Percentiles rank a stretch among this genome's conserved stretches.
Evolutionary conservation across 1,140 invertebrate species (phyloP).

Genomic region (Diabrotica undecimpunctata): DNA sequence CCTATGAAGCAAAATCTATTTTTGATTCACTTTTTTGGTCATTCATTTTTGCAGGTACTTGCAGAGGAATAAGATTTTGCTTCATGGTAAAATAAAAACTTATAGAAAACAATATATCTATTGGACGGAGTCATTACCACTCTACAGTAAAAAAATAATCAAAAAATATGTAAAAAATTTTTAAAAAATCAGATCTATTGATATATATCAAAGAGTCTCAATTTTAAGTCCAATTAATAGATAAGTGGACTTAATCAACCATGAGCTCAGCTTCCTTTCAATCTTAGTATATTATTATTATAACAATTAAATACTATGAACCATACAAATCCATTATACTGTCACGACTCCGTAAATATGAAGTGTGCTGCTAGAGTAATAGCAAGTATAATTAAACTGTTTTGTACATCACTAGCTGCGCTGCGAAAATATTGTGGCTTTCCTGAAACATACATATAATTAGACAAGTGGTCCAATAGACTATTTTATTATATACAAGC

Average conservation of each 20-base stretch:
- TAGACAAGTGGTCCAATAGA: not conserved
- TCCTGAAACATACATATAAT: slow-evolving; percentile 23
- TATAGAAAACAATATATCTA: slow-evolving; percentile 8
- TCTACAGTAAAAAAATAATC: slow-evolving; percentile 3
- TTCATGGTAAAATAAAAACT: slow-evolving; percentile 1
- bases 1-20: not conserved
- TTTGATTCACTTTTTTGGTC: not conserved
- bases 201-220: no score
- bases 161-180: slow-evolving; percentile 4
- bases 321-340: slow-evolving; percentile 7
- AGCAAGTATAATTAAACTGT: not conserved
- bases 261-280: not conserved
- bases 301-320: not conserved
- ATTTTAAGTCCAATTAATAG: no score
- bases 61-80: not conserved
- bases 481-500: not conserved
- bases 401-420: slow-evolving; percentile 16
- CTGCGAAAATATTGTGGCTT: slow-evolving; percentile 32
- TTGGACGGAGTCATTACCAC: slow-evolving; percentile 17
- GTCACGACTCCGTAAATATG: slow-evolving; percentile 8
- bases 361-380: slow-evolving; percentile 9
- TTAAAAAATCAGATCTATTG: slow-evolving; percentile 16
- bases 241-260: not conserved
- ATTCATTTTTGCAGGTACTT: slow-evolving; percentile 3
- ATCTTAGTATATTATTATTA: not conserved